These are phyloP conservation scores for Thalassoma bifasciatum DNA, from an alignment of 2,113 vertebrate species.

Conservation along the genomic window DNA sequence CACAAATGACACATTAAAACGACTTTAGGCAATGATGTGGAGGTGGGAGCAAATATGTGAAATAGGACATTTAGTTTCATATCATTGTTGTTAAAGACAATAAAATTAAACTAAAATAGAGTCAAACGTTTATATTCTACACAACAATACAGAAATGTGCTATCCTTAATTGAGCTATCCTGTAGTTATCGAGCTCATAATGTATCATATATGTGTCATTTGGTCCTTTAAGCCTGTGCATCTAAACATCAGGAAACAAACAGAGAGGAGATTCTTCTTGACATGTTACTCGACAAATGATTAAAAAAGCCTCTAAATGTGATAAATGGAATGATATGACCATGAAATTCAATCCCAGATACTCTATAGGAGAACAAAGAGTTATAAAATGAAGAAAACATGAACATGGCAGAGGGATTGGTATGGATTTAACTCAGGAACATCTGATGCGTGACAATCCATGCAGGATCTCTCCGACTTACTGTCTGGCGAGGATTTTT, in stretches of 20 bases:
- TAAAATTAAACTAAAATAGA: conserved; percentile 49
- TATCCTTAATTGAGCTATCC: not conserved
- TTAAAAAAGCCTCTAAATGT: not conserved
- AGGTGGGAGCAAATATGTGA: conserved; percentile 5
- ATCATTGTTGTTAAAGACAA: conserved; percentile 11
- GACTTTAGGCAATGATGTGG: not conserved
- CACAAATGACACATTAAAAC: not conserved
- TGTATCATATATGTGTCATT: not conserved
- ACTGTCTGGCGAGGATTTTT: too few species aligned
- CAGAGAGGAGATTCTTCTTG: too few species aligned
- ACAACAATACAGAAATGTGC: not conserved
- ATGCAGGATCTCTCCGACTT: too few species aligned
- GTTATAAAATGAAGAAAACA: conserved; percentile 9
- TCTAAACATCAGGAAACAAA: not conserved
- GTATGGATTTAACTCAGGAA: not conserved
- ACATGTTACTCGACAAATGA: not conserved
- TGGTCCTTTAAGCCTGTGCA: not conserved
- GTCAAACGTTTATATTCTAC: conserved; percentile 20
- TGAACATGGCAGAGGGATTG: not conserved
- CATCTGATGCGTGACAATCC: conserved; percentile 22
- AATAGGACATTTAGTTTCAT: conserved; percentile 14
- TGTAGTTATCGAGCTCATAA: not conserved
- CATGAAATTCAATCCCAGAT: not conserved
- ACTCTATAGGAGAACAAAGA: not conserved
- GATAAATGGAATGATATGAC: too few species aligned